A percentile compares a stretch with the other conserved stretches of the same genome.
These are phyloP conservation scores for Heteronetta atricapilla DNA, from an alignment of 2,113 vertebrate species.

Conservation along the genomic window DNA sequence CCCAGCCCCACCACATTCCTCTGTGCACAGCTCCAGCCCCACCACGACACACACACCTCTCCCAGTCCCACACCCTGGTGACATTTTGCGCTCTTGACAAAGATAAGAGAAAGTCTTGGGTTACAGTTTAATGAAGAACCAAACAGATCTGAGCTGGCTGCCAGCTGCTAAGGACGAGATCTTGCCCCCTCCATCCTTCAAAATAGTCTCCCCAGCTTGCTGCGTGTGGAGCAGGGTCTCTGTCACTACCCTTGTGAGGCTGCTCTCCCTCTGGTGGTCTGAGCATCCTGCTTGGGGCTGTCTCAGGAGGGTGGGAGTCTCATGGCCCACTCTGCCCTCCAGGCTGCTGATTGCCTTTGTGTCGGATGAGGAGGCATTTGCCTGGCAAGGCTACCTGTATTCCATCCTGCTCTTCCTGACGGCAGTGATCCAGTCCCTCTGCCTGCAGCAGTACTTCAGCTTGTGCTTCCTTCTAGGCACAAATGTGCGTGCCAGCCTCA, in stretches of 20 bases:
- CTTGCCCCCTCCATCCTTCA: background rate
- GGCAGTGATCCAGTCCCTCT: constrained; percentile 85
- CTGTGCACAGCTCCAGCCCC: background rate
- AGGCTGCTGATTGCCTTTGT: constrained; percentile 89
- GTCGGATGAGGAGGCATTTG: constrained; percentile 58
- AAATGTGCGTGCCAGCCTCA: constrained; percentile 85
- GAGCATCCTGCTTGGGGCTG: background rate
- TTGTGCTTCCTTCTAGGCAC: constrained; percentile 88
- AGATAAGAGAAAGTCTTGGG: background rate
- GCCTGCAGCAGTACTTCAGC: constrained; percentile 90
- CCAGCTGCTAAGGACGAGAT: background rate
- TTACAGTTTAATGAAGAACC: background rate
- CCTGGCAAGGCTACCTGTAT: constrained; percentile 88
- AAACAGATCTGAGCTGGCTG: background rate
- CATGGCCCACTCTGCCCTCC: background rate
- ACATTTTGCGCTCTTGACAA: background rate
- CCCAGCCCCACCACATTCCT: background rate
- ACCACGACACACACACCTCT: background rate
- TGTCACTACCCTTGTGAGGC: background rate
- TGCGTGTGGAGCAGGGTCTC: background rate
- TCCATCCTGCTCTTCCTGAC: constrained; percentile 81
- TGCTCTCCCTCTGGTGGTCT: background rate
- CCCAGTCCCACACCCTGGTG: background rate
- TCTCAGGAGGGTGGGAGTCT: background rate
- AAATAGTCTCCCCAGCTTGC: background rate